Percentiles rank a stretch among this genome's conserved stretches.
These are phyloP conservation scores for Rhizomys pruinosus DNA, from an alignment of 2,113 vertebrate genomes.

Conservation along the genomic window DNA sequence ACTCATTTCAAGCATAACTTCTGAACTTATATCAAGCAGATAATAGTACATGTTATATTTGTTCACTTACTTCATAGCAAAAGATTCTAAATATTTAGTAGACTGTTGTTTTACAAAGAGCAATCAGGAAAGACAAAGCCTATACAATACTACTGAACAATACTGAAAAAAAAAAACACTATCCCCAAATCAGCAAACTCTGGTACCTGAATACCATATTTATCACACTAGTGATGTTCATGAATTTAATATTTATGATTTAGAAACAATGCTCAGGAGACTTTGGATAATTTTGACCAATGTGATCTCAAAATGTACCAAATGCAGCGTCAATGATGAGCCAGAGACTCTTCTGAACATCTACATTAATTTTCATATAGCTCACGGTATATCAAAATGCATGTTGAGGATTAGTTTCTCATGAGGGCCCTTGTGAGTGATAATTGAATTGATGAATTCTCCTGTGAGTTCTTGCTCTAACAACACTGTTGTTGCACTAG, in stretches of 20 bases:
- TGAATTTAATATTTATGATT: neutral
- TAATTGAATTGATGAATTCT: neutral
- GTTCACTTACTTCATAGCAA: neutral
- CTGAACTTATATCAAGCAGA: neutral
- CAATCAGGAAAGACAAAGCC: neutral
- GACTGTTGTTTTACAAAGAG: neutral
- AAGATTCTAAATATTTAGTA: neutral
- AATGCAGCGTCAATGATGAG: neutral
- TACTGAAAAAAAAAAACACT: neutral
- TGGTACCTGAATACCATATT: neutral
- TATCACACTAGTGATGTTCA: neutral
- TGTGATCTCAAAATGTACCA: slow-evolving; percentile 1
- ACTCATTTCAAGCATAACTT: neutral
- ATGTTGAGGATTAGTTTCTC: neutral
- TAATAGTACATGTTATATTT: neutral
- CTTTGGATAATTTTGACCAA: neutral
- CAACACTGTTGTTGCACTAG: neutral
- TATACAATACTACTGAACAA: neutral
- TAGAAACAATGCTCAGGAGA: neutral
- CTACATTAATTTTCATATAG: neutral
- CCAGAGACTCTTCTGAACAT: neutral
- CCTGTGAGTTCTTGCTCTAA: neutral
- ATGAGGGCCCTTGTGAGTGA: neutral
- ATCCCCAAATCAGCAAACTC: neutral
- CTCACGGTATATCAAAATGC: neutral